Base-by-base conservation (phyloP, 2,888 invertebrate species). In the Ormyrus nitidulus region DNA sequence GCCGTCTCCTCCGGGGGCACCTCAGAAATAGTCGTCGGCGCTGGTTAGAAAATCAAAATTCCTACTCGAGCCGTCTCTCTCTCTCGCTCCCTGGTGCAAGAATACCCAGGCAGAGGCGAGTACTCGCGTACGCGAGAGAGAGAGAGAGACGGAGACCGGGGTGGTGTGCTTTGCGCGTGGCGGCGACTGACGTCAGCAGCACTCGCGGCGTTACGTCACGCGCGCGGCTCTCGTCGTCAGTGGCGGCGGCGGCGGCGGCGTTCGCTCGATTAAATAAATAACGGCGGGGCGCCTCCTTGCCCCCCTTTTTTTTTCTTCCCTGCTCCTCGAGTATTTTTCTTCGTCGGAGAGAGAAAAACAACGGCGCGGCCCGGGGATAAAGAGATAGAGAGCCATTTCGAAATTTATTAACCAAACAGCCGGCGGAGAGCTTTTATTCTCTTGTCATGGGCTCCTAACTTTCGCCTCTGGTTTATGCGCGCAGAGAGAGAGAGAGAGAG, bases 261-360 rank as follows among this genome's bases (percentile, higher is more conserved):
- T 58, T 11, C 70, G 81, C 73, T 81, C 81, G 74, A 74, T 78
- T 70, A 70, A 74, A 71, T 71, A 81, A 78, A 77, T 71, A 78
- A 61, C 56, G 77, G 19, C 49, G 65, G 34, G 72, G 62, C 80
- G 51, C 54, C 68, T 61, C 76, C 74, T 56, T 70, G 56, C 69
- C 5, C 61, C 53, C 61, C 69, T 71, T 51, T n/a, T 74, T 48
- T 11, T 46, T 56, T 66, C n/a, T 8, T 75, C 54, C 54, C 64
- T 65, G 49, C 44, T n/a, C 8, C 7, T 11, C 44, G 10, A 11
- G 56, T 5, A 9, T 61, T n/a, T 44, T 44, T 51, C 11, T 61
- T n/a, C n/a, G 6, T 61, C 11, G 56, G 5, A 8, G 66, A 49
- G 7, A 49, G 7, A 61, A 44, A 71, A 6, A 13, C 53, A 19